Evolutionary conservation across 2,888 invertebrate species (phyloP).

Genomic region (Vannuccia rotundouncinata): DNA sequence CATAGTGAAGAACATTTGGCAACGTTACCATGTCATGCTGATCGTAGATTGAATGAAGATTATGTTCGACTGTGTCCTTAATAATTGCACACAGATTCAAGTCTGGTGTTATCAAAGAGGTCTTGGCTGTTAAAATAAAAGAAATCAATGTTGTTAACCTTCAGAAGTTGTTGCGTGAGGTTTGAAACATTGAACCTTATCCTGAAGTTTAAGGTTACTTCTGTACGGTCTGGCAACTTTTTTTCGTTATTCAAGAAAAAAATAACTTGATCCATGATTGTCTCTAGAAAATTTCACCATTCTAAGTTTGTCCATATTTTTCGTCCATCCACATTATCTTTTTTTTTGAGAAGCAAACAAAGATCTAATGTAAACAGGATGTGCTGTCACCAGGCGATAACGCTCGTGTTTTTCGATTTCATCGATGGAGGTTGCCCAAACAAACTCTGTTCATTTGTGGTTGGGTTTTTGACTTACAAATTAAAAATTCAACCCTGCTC

Average conservation of each 20-base stretch:
- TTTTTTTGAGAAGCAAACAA: conserved; percentile 16
- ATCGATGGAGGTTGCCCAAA: conserved; percentile 28
- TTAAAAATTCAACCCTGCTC: background rate
- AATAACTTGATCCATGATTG: background rate
- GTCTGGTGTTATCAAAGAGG: background rate
- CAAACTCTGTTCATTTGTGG: background rate
- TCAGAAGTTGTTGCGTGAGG: background rate
- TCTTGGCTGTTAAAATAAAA: background rate
- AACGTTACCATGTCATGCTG: no score
- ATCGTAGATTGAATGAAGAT: conserved; percentile 21
- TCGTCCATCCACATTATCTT: background rate
- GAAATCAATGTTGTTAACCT: background rate
- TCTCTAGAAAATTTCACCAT: background rate
- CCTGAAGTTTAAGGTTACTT: conserved; percentile 18
- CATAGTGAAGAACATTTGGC: no score
- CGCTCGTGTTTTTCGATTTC: conserved; percentile 28
- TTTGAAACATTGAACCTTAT: conserved; percentile 20
- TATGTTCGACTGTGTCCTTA: conserved; percentile 15
- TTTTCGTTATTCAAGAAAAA: conserved; percentile 6
- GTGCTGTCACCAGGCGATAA: conserved; percentile 24
- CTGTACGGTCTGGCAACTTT: background rate
- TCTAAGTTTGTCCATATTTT: conserved; percentile 25
- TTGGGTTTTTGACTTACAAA: background rate
- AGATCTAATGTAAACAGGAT: conserved; percentile 20
- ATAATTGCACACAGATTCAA: conserved; percentile 18